Base-by-base conservation (phyloP, 1,140 invertebrate species). In the Orussus abietinus region DNA sequence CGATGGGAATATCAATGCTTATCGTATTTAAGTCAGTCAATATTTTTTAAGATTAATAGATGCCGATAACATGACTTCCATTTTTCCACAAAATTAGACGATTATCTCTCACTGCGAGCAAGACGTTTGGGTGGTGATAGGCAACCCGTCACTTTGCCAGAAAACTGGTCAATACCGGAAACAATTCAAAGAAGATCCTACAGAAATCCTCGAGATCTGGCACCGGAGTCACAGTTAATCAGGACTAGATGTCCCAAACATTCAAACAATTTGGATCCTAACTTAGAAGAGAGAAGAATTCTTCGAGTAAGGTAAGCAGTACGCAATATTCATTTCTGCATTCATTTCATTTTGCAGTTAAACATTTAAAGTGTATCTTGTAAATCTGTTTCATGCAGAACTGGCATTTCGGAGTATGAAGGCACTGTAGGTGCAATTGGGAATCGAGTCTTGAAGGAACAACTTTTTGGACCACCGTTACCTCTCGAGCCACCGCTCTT, bases 391-490 rank as follows among this genome's bases (percentile, higher is more conserved):
- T n/a, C 38, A 32, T 21, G 13, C 17, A 65, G 59, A 41, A 65
- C 62, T 17, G 61, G 57, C 26, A 28, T 53, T 31, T 47, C 57
- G 3, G 61, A 64, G 17, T 64, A 67, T 19, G 26, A 31, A 13
- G 37, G 14, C 12, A 42, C 40, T 3, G 64, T 65, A 14, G 49
- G 51, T 19, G 28, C 28, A 13, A 41, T 38, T 18, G 61, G 55
- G 3, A 38, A 42, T 21, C 39, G 22, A 18, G 45, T 63, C 20
- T 36, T 51, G 5, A 28, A 50, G 38, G 33, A 42, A 42, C 32
- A 43, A n/a, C 1, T 40, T 1, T 15, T 21, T 20, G 35, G 46
- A 15, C 2, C 17, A 47, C 43, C 46, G 7, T 13, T 45, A 13
- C n/a, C 38, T 2, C 2, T 53, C 4, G 28, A 19, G 5, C 42